phyloP scores from a whole-genome alignment of 2,888 invertebrate species.

The Mythimna ferrago region DNA sequence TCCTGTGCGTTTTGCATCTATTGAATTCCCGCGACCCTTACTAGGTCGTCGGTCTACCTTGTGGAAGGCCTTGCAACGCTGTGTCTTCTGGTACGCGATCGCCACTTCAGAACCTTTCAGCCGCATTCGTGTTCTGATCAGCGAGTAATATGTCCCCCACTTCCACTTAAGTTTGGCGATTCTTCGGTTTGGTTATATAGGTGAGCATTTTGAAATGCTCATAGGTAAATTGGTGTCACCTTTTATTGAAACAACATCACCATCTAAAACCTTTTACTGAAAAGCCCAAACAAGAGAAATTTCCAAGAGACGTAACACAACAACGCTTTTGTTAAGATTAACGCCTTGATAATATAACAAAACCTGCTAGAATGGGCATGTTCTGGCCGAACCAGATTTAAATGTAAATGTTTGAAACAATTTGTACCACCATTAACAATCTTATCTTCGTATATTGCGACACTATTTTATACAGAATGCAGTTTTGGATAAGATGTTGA shows the following conservation, averaged over 20 bases:
- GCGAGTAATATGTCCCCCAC: too few relatives aligned
- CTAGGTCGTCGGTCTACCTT: too few relatives aligned
- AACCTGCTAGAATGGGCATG: slow-evolving; percentile 60
- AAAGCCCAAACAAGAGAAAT: slow-evolving; percentile 18
- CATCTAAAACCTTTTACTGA: background rate
- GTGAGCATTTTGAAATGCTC: too few relatives aligned
- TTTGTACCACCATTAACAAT: slow-evolving; percentile 64
- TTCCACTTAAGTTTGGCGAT: too few relatives aligned
- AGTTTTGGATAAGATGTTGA: slow-evolving; percentile 51
- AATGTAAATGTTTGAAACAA: slow-evolving; percentile 68
- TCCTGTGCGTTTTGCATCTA: too few relatives aligned
- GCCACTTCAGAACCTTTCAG: too few relatives aligned
- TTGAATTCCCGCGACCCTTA: too few relatives aligned
- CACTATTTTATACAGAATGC: slow-evolving; percentile 60
- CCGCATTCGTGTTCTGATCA: too few relatives aligned
- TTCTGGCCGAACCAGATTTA: slow-evolving; percentile 61
- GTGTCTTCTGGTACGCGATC: too few relatives aligned
- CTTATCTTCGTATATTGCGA: slow-evolving; percentile 63
- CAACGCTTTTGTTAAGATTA: slow-evolving; percentile 53
- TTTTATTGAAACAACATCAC: background rate
- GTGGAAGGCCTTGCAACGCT: too few relatives aligned
- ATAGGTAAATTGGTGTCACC: too few relatives aligned
- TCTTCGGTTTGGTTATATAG: too few relatives aligned
- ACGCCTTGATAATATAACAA: slow-evolving; percentile 48
- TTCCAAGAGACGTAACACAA: slow-evolving; percentile 17